phyloP scores from a whole-genome alignment of 2,113 vertebrate species.

The Chlorodrepanis virens region DNA sequence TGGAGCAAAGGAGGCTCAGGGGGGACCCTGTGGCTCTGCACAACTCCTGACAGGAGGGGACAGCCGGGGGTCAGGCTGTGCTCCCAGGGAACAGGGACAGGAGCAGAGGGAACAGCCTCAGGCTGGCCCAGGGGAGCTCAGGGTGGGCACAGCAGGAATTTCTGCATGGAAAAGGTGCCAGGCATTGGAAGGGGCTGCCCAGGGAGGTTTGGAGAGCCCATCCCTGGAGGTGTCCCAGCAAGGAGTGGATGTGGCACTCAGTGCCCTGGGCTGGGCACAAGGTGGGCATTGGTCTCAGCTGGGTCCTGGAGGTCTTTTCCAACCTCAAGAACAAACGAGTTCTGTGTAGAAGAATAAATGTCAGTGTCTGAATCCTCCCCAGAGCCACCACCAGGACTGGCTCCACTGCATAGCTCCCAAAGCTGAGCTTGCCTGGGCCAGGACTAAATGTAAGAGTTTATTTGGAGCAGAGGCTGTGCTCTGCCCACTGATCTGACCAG shows the following conservation, averaged over 20 bases:
- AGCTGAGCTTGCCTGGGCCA: neutral
- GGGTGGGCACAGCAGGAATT: neutral
- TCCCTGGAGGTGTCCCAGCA: no score
- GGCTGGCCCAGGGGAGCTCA: rapidly evolving
- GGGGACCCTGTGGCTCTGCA: neutral
- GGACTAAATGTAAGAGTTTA: rapidly evolving
- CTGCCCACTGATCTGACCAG: neutral
- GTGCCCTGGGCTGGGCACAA: neutral
- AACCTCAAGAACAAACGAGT: neutral
- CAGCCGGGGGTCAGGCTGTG: rapidly evolving
- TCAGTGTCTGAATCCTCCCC: neutral
- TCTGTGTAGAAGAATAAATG: neutral
- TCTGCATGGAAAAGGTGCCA: rapidly evolving
- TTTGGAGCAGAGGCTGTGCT: neutral
- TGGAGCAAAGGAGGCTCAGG: neutral
- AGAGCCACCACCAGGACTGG: no score
- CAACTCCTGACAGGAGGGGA: neutral
- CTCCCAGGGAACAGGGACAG: neutral
- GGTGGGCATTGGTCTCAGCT: rapidly evolving
- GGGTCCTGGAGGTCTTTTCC: neutral
- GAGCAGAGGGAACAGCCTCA: neutral
- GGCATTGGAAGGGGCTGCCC: neutral
- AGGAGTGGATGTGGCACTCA: rapidly evolving
- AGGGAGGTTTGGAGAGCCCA: neutral
- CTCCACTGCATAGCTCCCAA: rapidly evolving